Percentiles rank a stretch among this genome's conserved stretches.
Conservation (phyloP, 2,888 invertebrate species). For the Drepana falcataria region DNA sequence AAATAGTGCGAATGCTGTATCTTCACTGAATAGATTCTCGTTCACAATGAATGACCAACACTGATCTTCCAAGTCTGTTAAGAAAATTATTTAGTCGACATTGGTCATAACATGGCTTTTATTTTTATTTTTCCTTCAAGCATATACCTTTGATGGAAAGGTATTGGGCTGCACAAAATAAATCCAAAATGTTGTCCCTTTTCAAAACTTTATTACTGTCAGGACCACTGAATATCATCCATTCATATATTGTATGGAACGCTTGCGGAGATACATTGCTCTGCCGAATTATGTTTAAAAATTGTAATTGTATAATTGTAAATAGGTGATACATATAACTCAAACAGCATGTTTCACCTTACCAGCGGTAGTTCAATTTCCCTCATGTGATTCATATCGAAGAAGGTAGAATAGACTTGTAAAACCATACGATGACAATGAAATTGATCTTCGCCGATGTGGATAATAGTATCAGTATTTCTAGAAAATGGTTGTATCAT, state of each 20-base stretch:
- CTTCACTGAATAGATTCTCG: conserved; percentile 83
- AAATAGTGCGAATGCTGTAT: conserved; percentile 84
- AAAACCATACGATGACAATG: conserved; percentile 84
- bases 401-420: conserved; percentile 83
- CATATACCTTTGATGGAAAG: conserved; percentile 81
- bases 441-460: conserved; percentile 82
- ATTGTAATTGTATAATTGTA: too few relatives aligned
- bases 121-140: background rate
- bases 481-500: conserved; percentile 47
- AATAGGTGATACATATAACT: too few relatives aligned
- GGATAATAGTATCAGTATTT: conserved; percentile 83
- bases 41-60: conserved; percentile 88
- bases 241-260: conserved; percentile 86
- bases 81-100: conserved; percentile 1
- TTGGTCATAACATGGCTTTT: background rate
- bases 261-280: conserved; percentile 74
- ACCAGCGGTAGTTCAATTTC: conserved; percentile 59
- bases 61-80: conserved; percentile 84
- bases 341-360: conserved; percentile 22
- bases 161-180: conserved; percentile 85
- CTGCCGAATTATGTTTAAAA: conserved; percentile 23
- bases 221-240: conserved; percentile 84
- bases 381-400: conserved; percentile 65
- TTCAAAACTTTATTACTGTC: conserved; percentile 82
- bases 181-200: conserved; percentile 84